Conservation (phyloP, 2,113 vertebrate genomes). For the Centropus bengalensis region DNA sequence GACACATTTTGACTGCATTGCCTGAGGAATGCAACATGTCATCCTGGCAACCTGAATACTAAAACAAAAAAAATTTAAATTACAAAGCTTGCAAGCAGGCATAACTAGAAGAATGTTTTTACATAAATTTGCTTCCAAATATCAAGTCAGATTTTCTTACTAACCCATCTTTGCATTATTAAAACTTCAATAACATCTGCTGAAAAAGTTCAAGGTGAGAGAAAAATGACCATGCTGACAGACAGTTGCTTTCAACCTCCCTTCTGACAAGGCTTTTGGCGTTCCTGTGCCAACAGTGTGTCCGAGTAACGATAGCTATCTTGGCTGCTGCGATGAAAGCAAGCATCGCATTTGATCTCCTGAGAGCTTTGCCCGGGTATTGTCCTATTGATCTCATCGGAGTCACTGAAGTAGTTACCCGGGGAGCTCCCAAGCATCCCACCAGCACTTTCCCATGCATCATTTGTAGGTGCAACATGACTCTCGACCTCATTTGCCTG, state of each 20-base stretch:
- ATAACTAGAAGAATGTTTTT: not conserved
- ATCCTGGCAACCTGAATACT: not conserved
- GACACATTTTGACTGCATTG: conserved; percentile 11
- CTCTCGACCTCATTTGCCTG: not conserved
- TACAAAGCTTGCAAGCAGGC: not conserved
- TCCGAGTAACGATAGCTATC: conserved; percentile 25
- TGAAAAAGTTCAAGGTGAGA: conserved; percentile 27
- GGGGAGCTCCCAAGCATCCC: not conserved
- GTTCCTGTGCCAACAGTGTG: conserved; percentile 26
- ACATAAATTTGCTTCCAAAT: not conserved
- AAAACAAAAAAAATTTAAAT: not conserved
- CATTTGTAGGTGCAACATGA: not conserved
- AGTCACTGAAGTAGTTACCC: not conserved
- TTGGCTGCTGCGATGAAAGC: conserved; percentile 58
- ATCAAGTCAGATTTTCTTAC: not conserved
- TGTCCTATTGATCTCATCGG: not conserved
- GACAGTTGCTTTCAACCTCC: conserved; percentile 21
- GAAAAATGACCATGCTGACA: not conserved
- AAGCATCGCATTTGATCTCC: not conserved
- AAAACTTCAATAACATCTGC: conserved; percentile 29
- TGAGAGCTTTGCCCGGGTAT: not conserved
- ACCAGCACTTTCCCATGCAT: not conserved
- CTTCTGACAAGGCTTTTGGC: not conserved
- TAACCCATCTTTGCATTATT: conserved; percentile 6
- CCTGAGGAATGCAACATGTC: not conserved